Evolutionary conservation across 2,888 invertebrate genomes (phyloP).

Genomic region (Cataglyphis rosenhaueri): DNA sequence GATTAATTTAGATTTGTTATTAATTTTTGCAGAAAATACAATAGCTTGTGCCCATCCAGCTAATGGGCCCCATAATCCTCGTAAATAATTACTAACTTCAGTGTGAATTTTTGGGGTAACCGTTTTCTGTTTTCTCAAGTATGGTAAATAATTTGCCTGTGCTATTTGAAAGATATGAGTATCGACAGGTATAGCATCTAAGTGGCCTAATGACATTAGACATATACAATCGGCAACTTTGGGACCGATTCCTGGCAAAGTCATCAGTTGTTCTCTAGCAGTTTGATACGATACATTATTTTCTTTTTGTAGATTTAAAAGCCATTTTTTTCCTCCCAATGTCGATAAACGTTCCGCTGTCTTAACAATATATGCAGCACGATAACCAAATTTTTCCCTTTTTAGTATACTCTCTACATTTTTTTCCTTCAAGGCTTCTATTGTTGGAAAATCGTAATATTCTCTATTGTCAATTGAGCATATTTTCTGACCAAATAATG

Average conservation of each 20-base stretch:
- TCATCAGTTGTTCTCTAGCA: constrained; percentile 91
- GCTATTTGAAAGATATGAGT: constrained; percentile 98
- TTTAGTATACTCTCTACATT: constrained; percentile 91
- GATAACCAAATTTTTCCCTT: constrained; percentile 93
- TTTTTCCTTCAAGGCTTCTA: constrained; percentile 87
- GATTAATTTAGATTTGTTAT: constrained; percentile 52
- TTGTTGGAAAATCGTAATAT: constrained; percentile 94
- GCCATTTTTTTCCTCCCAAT: constrained; percentile 91
- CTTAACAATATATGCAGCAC: constrained; percentile 94
- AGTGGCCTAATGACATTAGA: constrained; percentile 96
- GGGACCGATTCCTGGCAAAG: constrained; percentile 95
- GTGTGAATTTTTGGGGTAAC: constrained; percentile 93
- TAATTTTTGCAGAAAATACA: constrained; percentile 85
- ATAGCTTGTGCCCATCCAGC: constrained; percentile 99
- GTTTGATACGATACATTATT: constrained; percentile 90
- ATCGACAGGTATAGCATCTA: constrained; percentile 96
- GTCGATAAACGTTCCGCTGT: constrained; percentile 90
- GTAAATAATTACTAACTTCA: constrained; percentile 94
- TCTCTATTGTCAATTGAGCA: constrained; percentile 88
- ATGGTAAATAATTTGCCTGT: constrained; percentile 92
- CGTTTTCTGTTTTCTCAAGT: constrained; percentile 90
- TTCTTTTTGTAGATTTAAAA: constrained; percentile 87
- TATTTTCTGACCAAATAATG: constrained; percentile 92
- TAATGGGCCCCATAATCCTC: constrained; percentile 92
- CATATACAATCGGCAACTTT: constrained; percentile 99